Evolutionary conservation across 2,888 invertebrate genomes (phyloP).

Genomic region (Hipparchia semele): DNA sequence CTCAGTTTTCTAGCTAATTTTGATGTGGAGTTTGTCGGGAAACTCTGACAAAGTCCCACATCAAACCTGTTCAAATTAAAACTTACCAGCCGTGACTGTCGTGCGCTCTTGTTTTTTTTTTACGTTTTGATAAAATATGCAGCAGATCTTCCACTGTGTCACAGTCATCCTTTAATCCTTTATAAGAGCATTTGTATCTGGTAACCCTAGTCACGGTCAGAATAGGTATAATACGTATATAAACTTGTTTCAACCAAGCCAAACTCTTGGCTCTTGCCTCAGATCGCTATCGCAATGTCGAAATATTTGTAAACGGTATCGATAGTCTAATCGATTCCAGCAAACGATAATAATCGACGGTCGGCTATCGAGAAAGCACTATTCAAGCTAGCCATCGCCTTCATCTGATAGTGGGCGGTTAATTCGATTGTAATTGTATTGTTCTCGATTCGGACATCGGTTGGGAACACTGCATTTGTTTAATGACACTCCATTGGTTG

Average conservation of each 20-base stretch:
- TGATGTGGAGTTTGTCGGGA: too few relatives aligned
- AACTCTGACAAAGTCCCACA: too few relatives aligned
- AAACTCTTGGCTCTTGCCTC: constrained; percentile 39
- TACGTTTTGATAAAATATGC: too few relatives aligned
- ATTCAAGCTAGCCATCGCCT: constrained; percentile 57
- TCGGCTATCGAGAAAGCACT: constrained; percentile 54
- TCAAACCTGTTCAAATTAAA: too few relatives aligned
- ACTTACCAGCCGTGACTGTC: too few relatives aligned
- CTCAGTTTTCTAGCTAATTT: too few relatives aligned
- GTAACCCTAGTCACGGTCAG: constrained; percentile 9
- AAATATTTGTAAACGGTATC: constrained; percentile 79
- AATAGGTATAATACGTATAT: constrained; percentile 43
- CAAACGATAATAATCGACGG: constrained; percentile 59
- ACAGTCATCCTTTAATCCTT: too few relatives aligned
- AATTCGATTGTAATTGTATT: constrained; percentile 54
- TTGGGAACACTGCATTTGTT: constrained; percentile 32
- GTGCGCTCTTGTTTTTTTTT: too few relatives aligned
- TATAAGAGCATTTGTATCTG: background rate
- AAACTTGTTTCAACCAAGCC: constrained; percentile 45
- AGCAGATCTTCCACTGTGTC: too few relatives aligned
- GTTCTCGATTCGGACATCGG: constrained; percentile 43
- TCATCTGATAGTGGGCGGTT: constrained; percentile 53
- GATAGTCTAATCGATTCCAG: constrained; percentile 58
- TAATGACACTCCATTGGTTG: constrained; percentile 25
- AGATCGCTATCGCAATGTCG: constrained; percentile 73